Base-by-base conservation (phyloP, 2,113 vertebrate species). In the Oceanodroma tethys region DNA sequence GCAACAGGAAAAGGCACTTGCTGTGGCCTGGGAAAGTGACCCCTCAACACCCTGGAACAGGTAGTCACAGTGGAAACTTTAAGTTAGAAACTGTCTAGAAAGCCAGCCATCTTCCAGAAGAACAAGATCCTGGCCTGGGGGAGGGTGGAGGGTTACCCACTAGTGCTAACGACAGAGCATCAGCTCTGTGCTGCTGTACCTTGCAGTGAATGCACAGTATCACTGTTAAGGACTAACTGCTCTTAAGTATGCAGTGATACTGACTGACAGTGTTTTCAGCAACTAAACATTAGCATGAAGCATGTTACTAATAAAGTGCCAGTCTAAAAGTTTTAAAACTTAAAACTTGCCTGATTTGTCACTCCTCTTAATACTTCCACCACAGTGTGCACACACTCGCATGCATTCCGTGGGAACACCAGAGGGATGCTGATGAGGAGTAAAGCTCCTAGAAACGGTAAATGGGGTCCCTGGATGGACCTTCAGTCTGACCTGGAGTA, bases 351-450 rank as follows among this genome's bases (percentile, higher is more conserved):
- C 10, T 23, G 8, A 27, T 38, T 60, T 34, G 56, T n/a, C 40
- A 21, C 9, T 21, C 3, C 2, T n/a, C 27, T 62, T 60, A 45
- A 36, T 59, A 50, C 5, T 42, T 16, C 29, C 8, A 78, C 23
- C 36, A 27, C 0, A 2, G 48, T 6, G 19, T 0, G 5, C 12
- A 21, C n/a, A 16, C 10, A 11, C 2, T 16, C 0, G 1, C 10
- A 8, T 4, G 13, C 29, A 11, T 18, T 36, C 8, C 21, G 19
- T 29, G 40, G 32, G 11, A 55, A 42, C 8, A 40, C 4, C 8
- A 38, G 32, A 27, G 22, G 9, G 45, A 63, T 30, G 18, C n/a
- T 48, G 26, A 21, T 18, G 47, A 32, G 20, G 30, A 68, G 13
- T 11, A 76, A 53, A 75, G 22, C 38, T 55, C 45, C n/a, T 30